Conservation (phyloP, 2,113 vertebrate genomes). For the Ctenomys sociabilis region DNA sequence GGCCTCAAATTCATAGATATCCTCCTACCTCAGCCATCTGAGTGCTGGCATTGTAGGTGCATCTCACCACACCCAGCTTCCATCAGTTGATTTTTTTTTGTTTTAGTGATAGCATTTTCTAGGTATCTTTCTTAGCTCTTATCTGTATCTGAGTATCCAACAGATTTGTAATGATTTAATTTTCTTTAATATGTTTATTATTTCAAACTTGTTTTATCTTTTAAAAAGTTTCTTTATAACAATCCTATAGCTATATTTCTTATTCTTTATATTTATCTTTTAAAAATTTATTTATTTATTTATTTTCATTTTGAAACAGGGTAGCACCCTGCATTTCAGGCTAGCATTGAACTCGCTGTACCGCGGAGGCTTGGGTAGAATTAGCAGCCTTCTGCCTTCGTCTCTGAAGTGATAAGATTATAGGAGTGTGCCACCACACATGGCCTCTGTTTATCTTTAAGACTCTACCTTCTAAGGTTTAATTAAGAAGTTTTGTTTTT, state of each 20-base stretch:
- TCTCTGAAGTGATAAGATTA: too few species aligned
- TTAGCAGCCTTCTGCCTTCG: too few species aligned
- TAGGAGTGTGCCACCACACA: too few species aligned
- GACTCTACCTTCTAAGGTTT: neutral
- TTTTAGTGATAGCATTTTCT: slow-evolving; percentile 45
- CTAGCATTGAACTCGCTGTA: too few species aligned
- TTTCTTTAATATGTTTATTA: slow-evolving; percentile 16
- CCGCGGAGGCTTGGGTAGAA: too few species aligned
- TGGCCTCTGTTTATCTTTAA: neutral
- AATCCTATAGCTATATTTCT: neutral
- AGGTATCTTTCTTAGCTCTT: neutral
- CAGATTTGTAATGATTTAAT: slow-evolving; percentile 39
- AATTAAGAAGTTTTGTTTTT: slow-evolving; percentile 1
- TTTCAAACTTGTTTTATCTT: neutral
- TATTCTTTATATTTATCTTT: neutral
- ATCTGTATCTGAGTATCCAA: neutral
- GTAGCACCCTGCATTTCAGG: too few species aligned
- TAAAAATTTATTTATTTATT: too few species aligned
- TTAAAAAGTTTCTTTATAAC: slow-evolving; percentile 4
- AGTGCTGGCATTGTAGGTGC: neutral
- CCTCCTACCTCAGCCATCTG: neutral
- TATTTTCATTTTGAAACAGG: too few species aligned
- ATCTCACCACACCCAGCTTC: neutral
- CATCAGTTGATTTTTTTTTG: neutral
- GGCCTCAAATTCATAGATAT: neutral